Conservation (phyloP, 2,888 invertebrate species). For the Drosophila bunnanda region DNA sequence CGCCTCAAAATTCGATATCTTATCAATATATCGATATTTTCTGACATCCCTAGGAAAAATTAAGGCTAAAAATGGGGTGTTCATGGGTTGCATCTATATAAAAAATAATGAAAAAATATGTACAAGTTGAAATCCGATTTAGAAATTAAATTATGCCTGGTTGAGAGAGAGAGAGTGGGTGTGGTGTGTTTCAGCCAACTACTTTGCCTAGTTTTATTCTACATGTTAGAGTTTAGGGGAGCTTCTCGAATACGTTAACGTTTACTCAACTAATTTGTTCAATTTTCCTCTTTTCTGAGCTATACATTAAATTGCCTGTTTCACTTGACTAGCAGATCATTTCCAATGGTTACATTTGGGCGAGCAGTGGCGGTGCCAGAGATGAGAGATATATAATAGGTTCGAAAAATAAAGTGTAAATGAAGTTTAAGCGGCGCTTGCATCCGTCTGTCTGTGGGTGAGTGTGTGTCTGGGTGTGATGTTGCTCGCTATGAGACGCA, state of each 20-base stretch:
- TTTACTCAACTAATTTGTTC: conserved; percentile 72
- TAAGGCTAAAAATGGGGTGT: conserved; percentile 51
- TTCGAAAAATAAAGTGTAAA: conserved; percentile 13
- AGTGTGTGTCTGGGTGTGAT: conserved; percentile 58
- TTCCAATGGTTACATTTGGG: conserved; percentile 54
- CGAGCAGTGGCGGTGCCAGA: conserved; percentile 42
- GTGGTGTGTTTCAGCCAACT: conserved; percentile 14
- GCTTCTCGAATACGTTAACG: conserved; percentile 33
- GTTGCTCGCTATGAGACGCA: conserved; percentile 73
- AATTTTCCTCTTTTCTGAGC: conserved; percentile 56
- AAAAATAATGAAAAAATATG: conserved; percentile 33
- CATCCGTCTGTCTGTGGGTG: conserved; percentile 23
- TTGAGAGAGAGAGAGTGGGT: conserved; percentile 1
- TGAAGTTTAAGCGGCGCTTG: conserved; percentile 31
- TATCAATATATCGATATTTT: background rate
- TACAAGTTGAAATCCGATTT: conserved; percentile 28
- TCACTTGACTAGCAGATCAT: conserved; percentile 76
- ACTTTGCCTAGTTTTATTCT: conserved; percentile 19
- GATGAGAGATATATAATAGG: conserved; percentile 14
- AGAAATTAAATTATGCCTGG: conserved; percentile 37
- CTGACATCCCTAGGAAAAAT: conserved; percentile 5
- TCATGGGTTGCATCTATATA: conserved; percentile 58
- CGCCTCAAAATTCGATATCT: background rate
- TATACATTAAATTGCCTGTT: conserved; percentile 72
- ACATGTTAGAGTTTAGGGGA: conserved; percentile 18